Evolutionary conservation across 2,888 invertebrate genomes (phyloP).

Genomic region (Sarcophaga carnaria): DNA sequence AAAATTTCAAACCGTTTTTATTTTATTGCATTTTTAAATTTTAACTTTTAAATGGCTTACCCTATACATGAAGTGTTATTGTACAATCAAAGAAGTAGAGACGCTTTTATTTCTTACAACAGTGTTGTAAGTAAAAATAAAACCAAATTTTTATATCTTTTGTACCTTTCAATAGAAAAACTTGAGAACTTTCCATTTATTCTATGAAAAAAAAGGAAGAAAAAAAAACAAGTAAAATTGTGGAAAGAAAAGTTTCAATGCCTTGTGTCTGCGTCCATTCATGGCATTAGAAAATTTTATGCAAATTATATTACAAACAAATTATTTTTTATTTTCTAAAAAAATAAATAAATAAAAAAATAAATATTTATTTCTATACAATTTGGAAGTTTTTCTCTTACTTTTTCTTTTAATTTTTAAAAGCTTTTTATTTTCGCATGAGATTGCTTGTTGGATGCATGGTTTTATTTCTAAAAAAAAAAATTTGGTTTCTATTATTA

Average conservation of each 20-base stretch:
- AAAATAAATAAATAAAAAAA: background rate
- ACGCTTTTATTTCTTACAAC: too few relatives aligned
- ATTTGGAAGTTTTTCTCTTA: background rate
- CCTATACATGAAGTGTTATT: too few relatives aligned
- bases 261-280: background rate
- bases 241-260: background rate
- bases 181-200: too few relatives aligned
- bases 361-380: background rate
- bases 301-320: constrained; percentile 36
- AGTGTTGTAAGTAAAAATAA: too few relatives aligned
- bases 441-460: background rate
- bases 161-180: too few relatives aligned
- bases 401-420: constrained; percentile 2
- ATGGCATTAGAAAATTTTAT: constrained; percentile 8
- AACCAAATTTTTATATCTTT: too few relatives aligned
- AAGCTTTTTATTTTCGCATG: background rate
- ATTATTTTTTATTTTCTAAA: constrained; percentile 15
- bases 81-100: too few relatives aligned
- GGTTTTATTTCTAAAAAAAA: background rate
- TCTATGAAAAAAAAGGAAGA: too few relatives aligned
- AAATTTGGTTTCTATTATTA: background rate
- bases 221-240: background rate
- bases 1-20: too few relatives aligned
- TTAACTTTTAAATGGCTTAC: too few relatives aligned
- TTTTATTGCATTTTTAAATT: too few relatives aligned